Conservation (phyloP, 2,113 vertebrate species). For the Pelecanus crispus region DNA sequence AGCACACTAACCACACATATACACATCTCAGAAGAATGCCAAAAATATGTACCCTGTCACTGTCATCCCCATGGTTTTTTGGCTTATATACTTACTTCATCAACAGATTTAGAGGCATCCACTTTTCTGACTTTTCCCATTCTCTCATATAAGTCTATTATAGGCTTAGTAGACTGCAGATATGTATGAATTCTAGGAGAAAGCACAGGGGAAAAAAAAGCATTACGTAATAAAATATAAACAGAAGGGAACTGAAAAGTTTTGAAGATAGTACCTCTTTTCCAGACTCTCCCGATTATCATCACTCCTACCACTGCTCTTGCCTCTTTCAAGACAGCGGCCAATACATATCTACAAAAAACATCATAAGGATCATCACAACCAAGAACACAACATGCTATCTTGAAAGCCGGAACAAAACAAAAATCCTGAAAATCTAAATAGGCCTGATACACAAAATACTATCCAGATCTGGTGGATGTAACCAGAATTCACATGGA, state of each 20-base stretch:
- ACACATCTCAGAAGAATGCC: neutral
- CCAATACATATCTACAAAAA: constrained; percentile 83
- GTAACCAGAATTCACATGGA: neutral
- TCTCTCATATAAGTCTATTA: constrained; percentile 89
- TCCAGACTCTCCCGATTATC: constrained; percentile 95
- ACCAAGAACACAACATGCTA: neutral
- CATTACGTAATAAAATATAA: neutral
- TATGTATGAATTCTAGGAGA: constrained; percentile 91
- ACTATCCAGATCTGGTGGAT: neutral
- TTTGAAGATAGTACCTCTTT: constrained; percentile 81
- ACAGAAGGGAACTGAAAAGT: neutral
- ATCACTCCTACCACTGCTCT: constrained; percentile 92
- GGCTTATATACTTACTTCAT: constrained; percentile 77
- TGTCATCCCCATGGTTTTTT: neutral
- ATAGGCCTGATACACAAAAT: constrained; percentile 1
- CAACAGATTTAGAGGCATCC: constrained; percentile 88
- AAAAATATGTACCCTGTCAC: neutral
- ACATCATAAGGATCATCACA: neutral
- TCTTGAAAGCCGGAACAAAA: neutral
- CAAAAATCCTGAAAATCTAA: neutral
- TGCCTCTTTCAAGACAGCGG: constrained; percentile 92
- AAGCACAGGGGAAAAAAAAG: neutral
- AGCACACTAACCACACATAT: neutral
- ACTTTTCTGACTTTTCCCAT: constrained; percentile 89
- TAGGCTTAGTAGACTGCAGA: constrained; percentile 89